Evolutionary conservation across 2,888 invertebrate species (phyloP).

Genomic region (Dicyrtomina minuta): DNA sequence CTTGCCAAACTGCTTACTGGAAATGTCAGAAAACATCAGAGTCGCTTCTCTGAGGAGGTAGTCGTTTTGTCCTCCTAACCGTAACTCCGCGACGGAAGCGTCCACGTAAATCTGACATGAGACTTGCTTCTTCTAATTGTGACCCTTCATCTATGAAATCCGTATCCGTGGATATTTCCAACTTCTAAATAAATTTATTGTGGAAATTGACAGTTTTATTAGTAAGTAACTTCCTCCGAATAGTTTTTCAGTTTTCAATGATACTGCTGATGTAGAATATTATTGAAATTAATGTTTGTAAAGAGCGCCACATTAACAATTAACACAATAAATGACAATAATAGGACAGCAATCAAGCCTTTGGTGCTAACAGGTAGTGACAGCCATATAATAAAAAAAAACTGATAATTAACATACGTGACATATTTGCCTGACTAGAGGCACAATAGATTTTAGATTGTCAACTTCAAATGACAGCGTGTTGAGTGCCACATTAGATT

Average conservation of each 20-base stretch:
- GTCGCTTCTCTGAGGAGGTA: constrained; percentile 18
- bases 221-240: too few relatives aligned
- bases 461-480: constrained; percentile 12
- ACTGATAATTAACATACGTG: constrained; percentile 13
- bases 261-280: background rate
- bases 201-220: too few relatives aligned
- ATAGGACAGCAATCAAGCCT: too few relatives aligned
- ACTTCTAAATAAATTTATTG: constrained; percentile 66
- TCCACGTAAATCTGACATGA: constrained; percentile 47
- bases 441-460: constrained; percentile 23
- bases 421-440: constrained; percentile 25
- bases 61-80: constrained; percentile 29
- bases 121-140: constrained; percentile 46
- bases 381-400: too few relatives aligned
- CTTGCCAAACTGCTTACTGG: background rate
- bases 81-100: constrained; percentile 44
- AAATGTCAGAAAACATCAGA: constrained; percentile 18
- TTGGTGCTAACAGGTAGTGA: background rate
- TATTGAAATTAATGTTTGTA: background rate
- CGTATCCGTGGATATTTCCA: constrained; percentile 88
- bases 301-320: too few relatives aligned
- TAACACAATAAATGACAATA: too few relatives aligned
- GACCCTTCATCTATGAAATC: constrained; percentile 82
- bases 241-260: background rate
- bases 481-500: background rate